phyloP scores from a whole-genome alignment of 2,113 vertebrate genomes.

The Tor tambroides region DNA sequence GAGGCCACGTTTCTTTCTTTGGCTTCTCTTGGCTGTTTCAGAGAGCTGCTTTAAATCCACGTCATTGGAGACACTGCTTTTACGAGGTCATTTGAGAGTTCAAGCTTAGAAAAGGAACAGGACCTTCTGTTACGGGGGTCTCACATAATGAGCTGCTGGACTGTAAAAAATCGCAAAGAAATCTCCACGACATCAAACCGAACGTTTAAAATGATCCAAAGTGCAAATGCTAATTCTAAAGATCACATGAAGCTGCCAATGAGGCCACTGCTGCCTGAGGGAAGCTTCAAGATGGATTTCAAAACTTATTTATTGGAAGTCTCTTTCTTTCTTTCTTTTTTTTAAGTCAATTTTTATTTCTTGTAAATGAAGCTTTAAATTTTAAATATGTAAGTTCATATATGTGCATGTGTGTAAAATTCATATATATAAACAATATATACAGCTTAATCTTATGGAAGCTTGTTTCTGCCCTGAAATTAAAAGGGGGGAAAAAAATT shows the following conservation, averaged over 20 bases:
- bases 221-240: not conserved
- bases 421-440: too few species aligned
- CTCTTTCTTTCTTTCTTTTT: too few species aligned
- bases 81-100: constrained; percentile 21
- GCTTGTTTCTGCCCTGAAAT: too few species aligned
- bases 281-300: not conserved
- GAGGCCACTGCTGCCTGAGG: not conserved
- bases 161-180: constrained; percentile 22
- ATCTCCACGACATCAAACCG: not conserved
- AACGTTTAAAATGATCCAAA: not conserved
- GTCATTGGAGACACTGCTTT: constrained; percentile 21
- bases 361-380: not conserved
- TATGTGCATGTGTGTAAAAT: too few species aligned
- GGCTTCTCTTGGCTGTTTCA: constrained; percentile 13
- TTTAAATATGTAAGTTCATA: too few species aligned
- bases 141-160: constrained; percentile 34
- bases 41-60: constrained; percentile 27
- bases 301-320: not conserved
- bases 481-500: too few species aligned
- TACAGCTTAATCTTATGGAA: too few species aligned
- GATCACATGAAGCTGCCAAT: not conserved
- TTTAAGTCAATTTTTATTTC: not conserved
- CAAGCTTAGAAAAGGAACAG: constrained; percentile 32
- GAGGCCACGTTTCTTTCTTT: constrained; percentile 35
- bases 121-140: constrained; percentile 5